Base-by-base conservation (phyloP, 2,888 invertebrate genomes). In the Anaspis maculata region DNA sequence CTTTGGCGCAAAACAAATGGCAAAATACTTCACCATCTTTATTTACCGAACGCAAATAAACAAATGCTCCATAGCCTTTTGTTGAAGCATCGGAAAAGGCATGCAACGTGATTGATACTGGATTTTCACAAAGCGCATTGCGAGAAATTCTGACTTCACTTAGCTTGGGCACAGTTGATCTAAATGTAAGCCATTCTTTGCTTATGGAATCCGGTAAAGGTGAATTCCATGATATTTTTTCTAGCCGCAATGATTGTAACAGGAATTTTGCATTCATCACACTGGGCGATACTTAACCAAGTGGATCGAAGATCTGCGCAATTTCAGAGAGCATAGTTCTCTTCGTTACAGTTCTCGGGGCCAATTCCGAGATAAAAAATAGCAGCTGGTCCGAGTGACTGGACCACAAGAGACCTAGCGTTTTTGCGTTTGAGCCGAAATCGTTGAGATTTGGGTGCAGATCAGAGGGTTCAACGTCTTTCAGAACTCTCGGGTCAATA, bases 181-280 rank as follows among this genome's bases (percentile, higher is more conserved):
- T n/a, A 14, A 39, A 42, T 23, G 13, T 22, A 5, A 11, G 14
- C 41, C 37, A 42, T 14, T 22, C 15, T 10, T 19, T 30, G 16
- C 34, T 26, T 15, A 37, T 25, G n/a, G 29, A 15, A 22, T 11
- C 12, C 6, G 41, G 41, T 22, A 42, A 7, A 3, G 28, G 27
- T 25, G 41, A 39, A 33, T 42, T 29, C 36, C 40, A 41, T 3
- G 23, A 25, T 16, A 41, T 3, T 6, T 36, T 42, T 3, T 25
- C 29, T 13, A 10, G 25, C 40, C 41, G 41, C 12, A 41, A 31
- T 27, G 23, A 13, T 27, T 41, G 41, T 4, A 41, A n/a, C 14
- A 40, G 19, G 10, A 40, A 6, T 26, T 40, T 40, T 9, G 30
- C 13, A 11, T 32, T 23, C 10, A 40, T 26, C 9, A 37, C 24